Base-by-base conservation (phyloP, 2,113 vertebrate genomes). In the Capreolus pygargus region DNA sequence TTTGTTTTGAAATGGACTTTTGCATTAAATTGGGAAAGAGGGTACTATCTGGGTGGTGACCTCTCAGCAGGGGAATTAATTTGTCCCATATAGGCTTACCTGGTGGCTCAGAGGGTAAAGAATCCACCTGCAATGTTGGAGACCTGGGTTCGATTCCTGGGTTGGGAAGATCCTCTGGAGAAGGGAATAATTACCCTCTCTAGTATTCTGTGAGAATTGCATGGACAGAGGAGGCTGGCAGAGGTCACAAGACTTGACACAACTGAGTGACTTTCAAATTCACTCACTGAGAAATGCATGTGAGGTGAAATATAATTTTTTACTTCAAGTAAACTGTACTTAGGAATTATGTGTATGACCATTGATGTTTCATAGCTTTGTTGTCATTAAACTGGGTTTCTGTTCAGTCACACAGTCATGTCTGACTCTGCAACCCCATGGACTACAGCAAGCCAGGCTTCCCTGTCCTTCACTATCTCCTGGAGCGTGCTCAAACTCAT, bases 41-140 rank as follows among this genome's bases (percentile, higher is more conserved):
- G n/a, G 2, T 5, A 27, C 19, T 39, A 10, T 15, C 21, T 33
- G 30, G 14, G 21, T 36, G 5, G 23, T 5, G 8, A n/a, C 1
- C 2, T 25, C 45, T 55, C 11, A 54, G 2, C 4, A 67, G 39
- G 11, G 14, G 1, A 11, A 11, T 9, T 36, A 70, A 36, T 70
- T 36, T 36, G 64, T 36, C n/a, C 9, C 64, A 70, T 12, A 70
- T 36, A 70, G n/a, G n/a, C 9, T 36, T 36, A 23, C n/a, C 64
- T 70, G 64, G 64, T 70, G 64, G 64, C 64, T 36, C n/a, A 2
- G 9, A 36, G 8, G n/a, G 4, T 36, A 70, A 70, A 36, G 19
- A 70, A 70, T 70, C 64, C 64, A 12, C 5, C n/a, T 36, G 9
- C 19, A 70, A 11, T 70, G 9, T 12, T 70, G 64, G n/a, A 70